Conservation (phyloP, 2,888 invertebrate genomes). For the Girardia tigrina region DNA sequence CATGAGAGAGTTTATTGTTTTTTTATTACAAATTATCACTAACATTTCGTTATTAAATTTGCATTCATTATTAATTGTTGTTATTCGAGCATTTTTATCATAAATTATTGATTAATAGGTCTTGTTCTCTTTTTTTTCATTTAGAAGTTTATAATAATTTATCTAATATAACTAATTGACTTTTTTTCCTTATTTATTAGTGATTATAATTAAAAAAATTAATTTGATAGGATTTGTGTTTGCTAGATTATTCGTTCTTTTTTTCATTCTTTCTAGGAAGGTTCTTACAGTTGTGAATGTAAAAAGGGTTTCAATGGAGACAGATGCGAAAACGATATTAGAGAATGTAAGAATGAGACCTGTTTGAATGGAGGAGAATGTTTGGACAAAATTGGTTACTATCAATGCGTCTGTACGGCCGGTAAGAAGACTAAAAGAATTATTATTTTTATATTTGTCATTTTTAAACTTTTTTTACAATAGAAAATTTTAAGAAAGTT, state of each 20-base stretch:
- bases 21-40: constrained; percentile 20
- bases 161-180: constrained; percentile 15
- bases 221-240: too few relatives aligned
- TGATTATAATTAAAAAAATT: background rate
- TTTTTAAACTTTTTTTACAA: too few relatives aligned
- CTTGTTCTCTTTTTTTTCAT: constrained; percentile 11
- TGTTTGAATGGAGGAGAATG: constrained; percentile 33
- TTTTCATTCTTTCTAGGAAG: background rate
- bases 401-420: constrained; percentile 24
- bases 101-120: constrained; percentile 1
- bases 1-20: constrained; percentile 23
- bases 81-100: constrained; percentile 23
- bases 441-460: too few relatives aligned
- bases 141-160: background rate
- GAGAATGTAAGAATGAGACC: constrained; percentile 29
- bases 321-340: constrained; percentile 32
- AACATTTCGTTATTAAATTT: constrained; percentile 23
- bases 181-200: background rate
- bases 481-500: too few relatives aligned
- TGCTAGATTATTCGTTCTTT: background rate
- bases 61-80: constrained; percentile 17
- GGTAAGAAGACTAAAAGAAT: too few relatives aligned
- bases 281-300: constrained; percentile 29
- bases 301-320: constrained; percentile 26
- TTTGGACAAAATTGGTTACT: constrained; percentile 25